These are phyloP conservation scores for Morone chrysops DNA, from an alignment of 2,113 vertebrate species.

Conservation along the genomic window DNA sequence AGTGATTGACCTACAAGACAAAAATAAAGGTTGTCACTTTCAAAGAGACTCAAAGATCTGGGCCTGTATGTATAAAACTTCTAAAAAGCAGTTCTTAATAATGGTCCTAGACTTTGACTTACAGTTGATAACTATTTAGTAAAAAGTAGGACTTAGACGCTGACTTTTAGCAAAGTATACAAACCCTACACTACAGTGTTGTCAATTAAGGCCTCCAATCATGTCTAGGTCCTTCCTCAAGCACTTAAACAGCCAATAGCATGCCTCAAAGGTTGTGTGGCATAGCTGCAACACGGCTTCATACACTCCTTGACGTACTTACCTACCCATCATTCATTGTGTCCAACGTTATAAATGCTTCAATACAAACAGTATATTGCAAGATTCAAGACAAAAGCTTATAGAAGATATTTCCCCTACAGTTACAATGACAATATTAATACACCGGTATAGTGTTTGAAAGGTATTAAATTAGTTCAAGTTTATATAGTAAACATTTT, in stretches of 20 bases:
- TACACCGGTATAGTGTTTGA: background rate
- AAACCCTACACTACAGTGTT: background rate
- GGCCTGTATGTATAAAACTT: background rate
- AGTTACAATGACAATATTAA: background rate
- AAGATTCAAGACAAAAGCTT: background rate
- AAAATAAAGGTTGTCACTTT: background rate
- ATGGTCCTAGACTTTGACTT: background rate
- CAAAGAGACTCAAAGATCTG: background rate
- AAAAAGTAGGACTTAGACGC: background rate
- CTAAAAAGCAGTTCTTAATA: background rate
- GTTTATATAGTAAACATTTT: background rate
- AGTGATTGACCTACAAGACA: background rate
- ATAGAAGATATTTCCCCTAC: background rate
- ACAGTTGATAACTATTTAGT: background rate
- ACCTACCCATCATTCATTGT: background rate
- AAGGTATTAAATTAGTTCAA: background rate
- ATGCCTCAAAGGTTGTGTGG: background rate
- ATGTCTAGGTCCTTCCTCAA: background rate
- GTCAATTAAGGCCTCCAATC: background rate
- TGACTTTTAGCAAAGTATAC: background rate
- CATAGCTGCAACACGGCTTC: background rate
- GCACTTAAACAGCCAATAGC: constrained; percentile 11
- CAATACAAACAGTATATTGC: background rate
- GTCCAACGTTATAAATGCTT: background rate
- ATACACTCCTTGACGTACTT: background rate